phyloP scores from a whole-genome alignment of 2,888 invertebrate genomes.

The Eueremaeus valkanovi region DNA sequence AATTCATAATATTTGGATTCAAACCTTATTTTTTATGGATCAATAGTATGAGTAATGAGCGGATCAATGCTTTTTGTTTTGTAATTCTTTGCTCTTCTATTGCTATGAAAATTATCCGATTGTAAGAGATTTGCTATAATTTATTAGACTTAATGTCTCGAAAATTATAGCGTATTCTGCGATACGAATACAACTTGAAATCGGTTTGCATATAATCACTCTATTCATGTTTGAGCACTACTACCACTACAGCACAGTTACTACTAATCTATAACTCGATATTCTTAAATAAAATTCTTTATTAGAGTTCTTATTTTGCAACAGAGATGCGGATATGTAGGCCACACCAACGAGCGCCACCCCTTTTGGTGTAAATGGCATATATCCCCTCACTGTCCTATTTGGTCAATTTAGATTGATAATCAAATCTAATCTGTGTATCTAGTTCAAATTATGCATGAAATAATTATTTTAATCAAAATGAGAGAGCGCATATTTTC shows the following conservation, averaged over 20 bases:
- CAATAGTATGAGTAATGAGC: neutral
- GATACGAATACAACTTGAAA: neutral
- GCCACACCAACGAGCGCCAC: no score
- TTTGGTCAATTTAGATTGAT: no score
- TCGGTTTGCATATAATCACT: neutral
- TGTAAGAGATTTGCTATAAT: neutral
- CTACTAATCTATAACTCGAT: neutral
- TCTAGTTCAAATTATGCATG: no score
- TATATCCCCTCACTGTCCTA: no score
- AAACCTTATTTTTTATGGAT: neutral
- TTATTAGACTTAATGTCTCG: constrained; percentile 6
- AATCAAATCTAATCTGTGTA: no score
- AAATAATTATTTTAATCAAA: no score
- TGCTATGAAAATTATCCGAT: neutral
- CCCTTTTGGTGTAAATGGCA: no score
- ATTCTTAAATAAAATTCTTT: neutral
- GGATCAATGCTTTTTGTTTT: no score
- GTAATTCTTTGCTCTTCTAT: neutral
- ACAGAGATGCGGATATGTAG: no score
- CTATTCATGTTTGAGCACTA: neutral
- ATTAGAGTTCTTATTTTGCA: no score
- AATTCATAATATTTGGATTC: neutral
- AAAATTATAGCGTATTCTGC: constrained; percentile 2
- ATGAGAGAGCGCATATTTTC: no score
- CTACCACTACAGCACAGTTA: neutral